Evolutionary conservation across 1,140 invertebrate species (phyloP).

Genomic region (Drosophila hydei): DNA sequence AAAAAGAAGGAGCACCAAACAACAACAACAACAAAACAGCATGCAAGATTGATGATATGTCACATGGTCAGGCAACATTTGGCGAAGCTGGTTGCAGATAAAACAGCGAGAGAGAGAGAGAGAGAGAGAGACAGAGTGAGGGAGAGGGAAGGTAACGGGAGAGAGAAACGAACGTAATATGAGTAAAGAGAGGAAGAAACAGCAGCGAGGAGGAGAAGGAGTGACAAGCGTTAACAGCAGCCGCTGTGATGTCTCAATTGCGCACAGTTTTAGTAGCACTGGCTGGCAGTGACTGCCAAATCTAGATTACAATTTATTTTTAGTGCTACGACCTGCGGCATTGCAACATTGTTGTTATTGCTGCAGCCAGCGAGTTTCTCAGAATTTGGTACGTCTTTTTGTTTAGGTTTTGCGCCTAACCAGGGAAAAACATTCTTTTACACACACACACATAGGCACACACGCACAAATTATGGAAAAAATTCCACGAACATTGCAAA

Average conservation of each 20-base stretch:
- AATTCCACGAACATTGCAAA: slow-evolving; percentile 77
- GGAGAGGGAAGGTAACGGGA: neutral
- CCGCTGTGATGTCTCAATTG: slow-evolving; percentile 57
- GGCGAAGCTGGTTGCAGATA: slow-evolving; percentile 42
- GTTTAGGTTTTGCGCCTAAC: slow-evolving; percentile 41
- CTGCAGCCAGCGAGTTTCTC: slow-evolving; percentile 41
- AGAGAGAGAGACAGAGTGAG: slow-evolving; percentile 24
- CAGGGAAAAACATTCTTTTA: slow-evolving; percentile 35
- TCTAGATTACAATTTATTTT: slow-evolving; percentile 78
- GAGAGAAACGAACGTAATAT: too few relatives aligned
- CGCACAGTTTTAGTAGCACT: slow-evolving; percentile 56
- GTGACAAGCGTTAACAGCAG: slow-evolving; percentile 73
- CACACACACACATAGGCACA: slow-evolving; percentile 23
- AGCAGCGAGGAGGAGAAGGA: slow-evolving; percentile 1
- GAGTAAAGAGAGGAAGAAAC: neutral
- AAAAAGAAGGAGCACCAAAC: neutral
- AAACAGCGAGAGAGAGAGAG: slow-evolving; percentile 34
- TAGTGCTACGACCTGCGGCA: slow-evolving; percentile 49
- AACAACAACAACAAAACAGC: too few relatives aligned
- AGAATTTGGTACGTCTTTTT: slow-evolving; percentile 69
- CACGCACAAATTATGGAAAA: slow-evolving; percentile 63
- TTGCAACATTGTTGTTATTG: slow-evolving; percentile 55
- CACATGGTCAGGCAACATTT: slow-evolving; percentile 60
- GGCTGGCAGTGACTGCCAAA: slow-evolving; percentile 42
- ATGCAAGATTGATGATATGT: slow-evolving; percentile 76